phyloP scores from a whole-genome alignment of 92 coral and sea anemone species.

The Siderastrea siderea region DNA sequence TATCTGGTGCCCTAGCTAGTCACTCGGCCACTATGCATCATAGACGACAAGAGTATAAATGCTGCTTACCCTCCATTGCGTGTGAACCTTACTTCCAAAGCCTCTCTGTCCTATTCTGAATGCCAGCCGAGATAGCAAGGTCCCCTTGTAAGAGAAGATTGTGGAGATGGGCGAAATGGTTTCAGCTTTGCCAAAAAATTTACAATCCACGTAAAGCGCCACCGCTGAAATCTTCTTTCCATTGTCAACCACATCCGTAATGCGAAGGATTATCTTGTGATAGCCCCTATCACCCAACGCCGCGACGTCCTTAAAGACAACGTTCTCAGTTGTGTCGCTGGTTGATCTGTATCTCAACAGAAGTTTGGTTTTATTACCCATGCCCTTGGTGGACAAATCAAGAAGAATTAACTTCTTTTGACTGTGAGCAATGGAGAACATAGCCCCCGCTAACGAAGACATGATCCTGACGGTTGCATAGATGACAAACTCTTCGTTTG shows the following conservation, averaged over 20 bases:
- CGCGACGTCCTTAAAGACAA: slow-evolving; percentile 58
- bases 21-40: too few relatives aligned
- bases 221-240: slow-evolving; percentile 75
- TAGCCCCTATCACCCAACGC: slow-evolving; percentile 51
- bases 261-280: slow-evolving; percentile 69
- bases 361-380: slow-evolving; percentile 52
- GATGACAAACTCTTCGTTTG: slow-evolving; percentile 67
- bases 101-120: slow-evolving; percentile 90
- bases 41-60: not conserved
- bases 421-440: slow-evolving; percentile 78
- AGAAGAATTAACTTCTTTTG: slow-evolving; percentile 62
- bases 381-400: slow-evolving; percentile 58
- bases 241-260: slow-evolving; percentile 54
- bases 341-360: slow-evolving; percentile 72
- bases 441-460: slow-evolving; percentile 37
- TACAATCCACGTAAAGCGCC: slow-evolving; percentile 87
- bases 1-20: too few relatives aligned
- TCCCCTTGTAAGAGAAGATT: slow-evolving; percentile 87
- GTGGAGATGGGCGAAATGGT: slow-evolving; percentile 74
- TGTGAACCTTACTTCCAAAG: slow-evolving; percentile 26
- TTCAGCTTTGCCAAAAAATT: slow-evolving; percentile 59
- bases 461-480: slow-evolving; percentile 29
- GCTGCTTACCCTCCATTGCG: slow-evolving; percentile 78
- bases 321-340: slow-evolving; percentile 54
- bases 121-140: slow-evolving; percentile 80